These are phyloP conservation scores for Torymus tubicola DNA, from an alignment of 2,888 invertebrate species.

Conservation along the genomic window DNA sequence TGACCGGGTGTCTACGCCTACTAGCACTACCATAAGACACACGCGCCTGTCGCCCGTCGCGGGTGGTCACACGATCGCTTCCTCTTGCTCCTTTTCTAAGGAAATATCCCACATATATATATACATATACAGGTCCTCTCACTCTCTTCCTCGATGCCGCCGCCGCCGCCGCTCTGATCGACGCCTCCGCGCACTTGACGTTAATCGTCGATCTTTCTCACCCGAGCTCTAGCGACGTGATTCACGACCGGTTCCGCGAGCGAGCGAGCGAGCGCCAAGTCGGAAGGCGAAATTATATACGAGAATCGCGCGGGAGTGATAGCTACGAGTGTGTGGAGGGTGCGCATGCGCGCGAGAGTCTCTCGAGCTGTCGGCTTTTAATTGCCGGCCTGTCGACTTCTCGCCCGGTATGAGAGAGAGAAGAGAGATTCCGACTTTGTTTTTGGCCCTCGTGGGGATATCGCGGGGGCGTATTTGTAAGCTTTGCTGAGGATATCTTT, in stretches of 20 bases:
- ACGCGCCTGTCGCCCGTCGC: constrained; percentile 26
- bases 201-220: constrained; percentile 46
- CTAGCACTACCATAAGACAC: not conserved
- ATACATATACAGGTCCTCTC: not conserved
- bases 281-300: constrained; percentile 34
- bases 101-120: constrained; percentile 1
- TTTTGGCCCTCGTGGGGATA: constrained; percentile 3
- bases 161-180: constrained; percentile 9
- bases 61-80: constrained; percentile 44
- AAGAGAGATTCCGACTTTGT: constrained; percentile 38
- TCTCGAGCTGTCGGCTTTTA: constrained; percentile 50
- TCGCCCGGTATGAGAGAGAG: not conserved
- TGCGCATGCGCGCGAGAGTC: not conserved
- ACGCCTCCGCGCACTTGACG: constrained; percentile 43
- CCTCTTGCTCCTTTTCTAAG: constrained; percentile 24
- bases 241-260: constrained; percentile 40
- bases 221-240: constrained; percentile 22
- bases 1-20: constrained; percentile 58
- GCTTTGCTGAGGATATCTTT: too few relatives aligned
- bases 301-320: not conserved
- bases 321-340: not conserved
- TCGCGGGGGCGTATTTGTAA: too few relatives aligned
- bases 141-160: constrained; percentile 23
- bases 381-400: constrained; percentile 28
- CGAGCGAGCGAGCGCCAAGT: constrained; percentile 45